phyloP scores from a whole-genome alignment of 2,113 vertebrate genomes.

The Lophochroa leadbeateri region DNA sequence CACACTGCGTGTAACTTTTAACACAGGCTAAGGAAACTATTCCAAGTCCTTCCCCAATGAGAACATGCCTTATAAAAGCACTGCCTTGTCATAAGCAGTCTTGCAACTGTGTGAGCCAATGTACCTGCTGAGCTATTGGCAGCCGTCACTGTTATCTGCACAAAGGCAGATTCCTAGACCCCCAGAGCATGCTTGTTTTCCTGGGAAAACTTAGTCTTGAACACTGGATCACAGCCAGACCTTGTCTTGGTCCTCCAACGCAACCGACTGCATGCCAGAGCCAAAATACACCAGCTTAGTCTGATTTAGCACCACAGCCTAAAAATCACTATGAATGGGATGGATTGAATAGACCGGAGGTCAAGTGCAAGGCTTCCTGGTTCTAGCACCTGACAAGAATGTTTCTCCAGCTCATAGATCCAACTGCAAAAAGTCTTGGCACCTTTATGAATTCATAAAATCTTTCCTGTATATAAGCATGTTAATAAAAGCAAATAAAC shows the following conservation, averaged over 20 bases:
- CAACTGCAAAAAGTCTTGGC: not conserved
- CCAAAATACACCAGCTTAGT: rapidly evolving
- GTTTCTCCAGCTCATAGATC: not conserved
- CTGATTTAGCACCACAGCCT: not conserved
- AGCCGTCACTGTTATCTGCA: rapidly evolving
- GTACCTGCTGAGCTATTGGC: not conserved
- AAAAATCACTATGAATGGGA: rapidly evolving
- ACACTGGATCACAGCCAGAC: rapidly evolving
- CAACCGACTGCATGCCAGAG: not conserved
- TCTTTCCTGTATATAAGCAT: not conserved
- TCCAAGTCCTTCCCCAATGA: not conserved
- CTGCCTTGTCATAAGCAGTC: not conserved
- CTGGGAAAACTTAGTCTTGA: not conserved
- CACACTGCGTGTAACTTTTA: rapidly evolving
- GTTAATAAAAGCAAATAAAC: not conserved
- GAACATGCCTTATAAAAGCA: rapidly evolving
- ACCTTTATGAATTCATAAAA: not conserved
- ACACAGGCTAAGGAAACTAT: not conserved
- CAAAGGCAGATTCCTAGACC: not conserved
- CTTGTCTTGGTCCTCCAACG: not conserved
- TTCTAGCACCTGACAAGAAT: not conserved
- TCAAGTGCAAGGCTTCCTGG: not conserved
- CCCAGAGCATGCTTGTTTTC: not conserved
- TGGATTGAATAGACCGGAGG: not conserved
- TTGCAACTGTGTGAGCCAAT: rapidly evolving